Conservation (phyloP, 2,113 vertebrate genomes). For the Phoenicopterus ruber region DNA sequence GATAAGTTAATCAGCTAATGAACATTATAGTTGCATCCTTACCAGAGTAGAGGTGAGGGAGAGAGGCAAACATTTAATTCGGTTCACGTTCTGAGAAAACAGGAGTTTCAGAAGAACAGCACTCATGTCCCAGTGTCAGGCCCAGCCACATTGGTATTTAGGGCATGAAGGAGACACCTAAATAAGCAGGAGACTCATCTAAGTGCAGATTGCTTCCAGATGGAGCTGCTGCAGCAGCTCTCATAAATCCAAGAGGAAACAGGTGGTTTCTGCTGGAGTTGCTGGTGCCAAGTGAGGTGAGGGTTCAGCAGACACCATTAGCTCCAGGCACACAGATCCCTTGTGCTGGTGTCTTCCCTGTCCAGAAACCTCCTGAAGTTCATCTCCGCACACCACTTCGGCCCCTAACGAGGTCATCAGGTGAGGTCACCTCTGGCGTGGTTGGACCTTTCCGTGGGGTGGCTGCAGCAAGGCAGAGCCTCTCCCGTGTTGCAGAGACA, state of each 20-base stretch:
- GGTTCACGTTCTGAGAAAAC: rapidly evolving
- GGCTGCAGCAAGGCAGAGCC: not conserved
- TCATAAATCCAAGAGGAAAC: not conserved
- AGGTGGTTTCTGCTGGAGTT: not conserved
- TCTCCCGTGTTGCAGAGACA: not conserved
- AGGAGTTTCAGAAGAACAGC: not conserved
- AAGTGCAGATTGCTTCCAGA: not conserved
- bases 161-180: not conserved
- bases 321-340: not conserved
- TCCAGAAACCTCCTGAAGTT: not conserved
- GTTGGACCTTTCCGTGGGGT: not conserved
- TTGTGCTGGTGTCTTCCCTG: not conserved
- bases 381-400: rapidly evolving
- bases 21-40: not conserved
- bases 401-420: no score
- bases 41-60: not conserved
- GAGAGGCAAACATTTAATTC: not conserved
- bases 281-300: not conserved
- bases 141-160: rapidly evolving
- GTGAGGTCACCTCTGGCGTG: not conserved
- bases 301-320: not conserved
- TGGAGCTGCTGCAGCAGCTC: not conserved
- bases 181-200: not conserved
- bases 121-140: not conserved
- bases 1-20: not conserved